Evolutionary conservation across 2,797 vertebrate species (phyloP).

Genomic region (Microcaecilia unicolor): DNA sequence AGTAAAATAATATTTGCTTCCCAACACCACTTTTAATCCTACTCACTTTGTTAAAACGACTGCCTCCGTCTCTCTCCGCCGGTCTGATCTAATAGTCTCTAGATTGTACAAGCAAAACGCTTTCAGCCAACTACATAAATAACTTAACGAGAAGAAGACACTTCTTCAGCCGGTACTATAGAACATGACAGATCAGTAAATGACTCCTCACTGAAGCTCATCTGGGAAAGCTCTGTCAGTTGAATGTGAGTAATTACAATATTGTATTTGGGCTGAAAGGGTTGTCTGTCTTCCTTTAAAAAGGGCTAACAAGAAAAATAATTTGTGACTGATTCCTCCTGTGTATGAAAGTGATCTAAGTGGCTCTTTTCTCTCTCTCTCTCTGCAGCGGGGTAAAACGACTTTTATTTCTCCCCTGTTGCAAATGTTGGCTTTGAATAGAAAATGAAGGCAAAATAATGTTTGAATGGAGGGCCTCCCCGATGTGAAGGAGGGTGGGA

Average conservation of each 20-base stretch:
- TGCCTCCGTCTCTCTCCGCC: constrained; percentile 66
- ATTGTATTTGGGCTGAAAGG: constrained; percentile 54
- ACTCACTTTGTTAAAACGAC: constrained; percentile 71
- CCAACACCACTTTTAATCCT: constrained; percentile 66
- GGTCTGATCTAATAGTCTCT: constrained; percentile 74
- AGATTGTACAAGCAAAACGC: constrained; percentile 71
- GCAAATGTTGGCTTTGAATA: constrained; percentile 31
- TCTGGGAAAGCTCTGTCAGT: constrained; percentile 50
- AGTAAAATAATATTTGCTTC: constrained; percentile 76
- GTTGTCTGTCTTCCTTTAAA: constrained; percentile 44
- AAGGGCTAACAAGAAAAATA: constrained; percentile 42
- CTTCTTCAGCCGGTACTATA: constrained; percentile 40
- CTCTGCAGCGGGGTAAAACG: constrained; percentile 1
- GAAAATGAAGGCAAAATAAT: constrained; percentile 33
- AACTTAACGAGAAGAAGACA: constrained; percentile 61
- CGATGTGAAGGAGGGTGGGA: constrained; percentile 16
- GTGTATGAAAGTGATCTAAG: constrained; percentile 23
- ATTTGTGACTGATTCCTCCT: constrained; percentile 36
- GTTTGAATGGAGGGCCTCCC: constrained; percentile 27
- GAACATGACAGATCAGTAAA: constrained; percentile 63
- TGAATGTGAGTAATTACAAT: constrained; percentile 53
- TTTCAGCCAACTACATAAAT: constrained; percentile 66
- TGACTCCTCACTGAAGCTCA: constrained; percentile 44
- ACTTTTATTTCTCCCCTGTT: constrained; percentile 18
- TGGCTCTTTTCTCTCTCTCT: constrained; percentile 1